Conservation (phyloP, 2,113 vertebrate species). For the Corapipo altera region DNA sequence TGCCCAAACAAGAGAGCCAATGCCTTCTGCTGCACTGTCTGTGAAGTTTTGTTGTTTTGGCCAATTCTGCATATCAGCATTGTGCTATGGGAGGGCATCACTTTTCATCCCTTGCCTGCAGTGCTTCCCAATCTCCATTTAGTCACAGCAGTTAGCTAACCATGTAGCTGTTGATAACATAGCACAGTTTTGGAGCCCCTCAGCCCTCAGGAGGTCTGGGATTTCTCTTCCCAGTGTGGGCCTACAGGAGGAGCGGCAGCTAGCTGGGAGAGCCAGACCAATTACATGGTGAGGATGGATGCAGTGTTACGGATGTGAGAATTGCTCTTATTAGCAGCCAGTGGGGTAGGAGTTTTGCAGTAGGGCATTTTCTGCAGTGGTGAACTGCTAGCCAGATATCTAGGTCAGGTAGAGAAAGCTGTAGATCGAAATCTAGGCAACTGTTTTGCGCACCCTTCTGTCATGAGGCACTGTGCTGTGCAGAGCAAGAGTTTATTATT, state of each 20-base stretch:
- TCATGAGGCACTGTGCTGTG: accelerated
- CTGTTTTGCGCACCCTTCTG: not conserved
- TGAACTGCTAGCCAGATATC: slow-evolving; percentile 22
- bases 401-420: slow-evolving; percentile 29
- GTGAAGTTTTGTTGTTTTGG: slow-evolving; percentile 82
- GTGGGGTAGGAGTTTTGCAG: slow-evolving; percentile 7
- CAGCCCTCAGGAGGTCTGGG: slow-evolving; percentile 77
- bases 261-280: slow-evolving; percentile 82
- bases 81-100: slow-evolving; percentile 70
- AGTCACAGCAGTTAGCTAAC: slow-evolving; percentile 79
- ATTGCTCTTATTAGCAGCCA: slow-evolving; percentile 44
- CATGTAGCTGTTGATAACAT: slow-evolving; percentile 77
- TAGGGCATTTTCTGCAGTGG: slow-evolving; percentile 13
- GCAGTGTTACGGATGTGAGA: not conserved
- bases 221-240: slow-evolving; percentile 75
- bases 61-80: slow-evolving; percentile 74
- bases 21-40: slow-evolving; percentile 84
- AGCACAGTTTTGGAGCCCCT: slow-evolving; percentile 55
- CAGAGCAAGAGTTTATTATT: not conserved
- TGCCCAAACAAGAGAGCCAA: slow-evolving; percentile 76
- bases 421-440: not conserved
- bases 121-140: slow-evolving; percentile 73
- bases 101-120: slow-evolving; percentile 79
- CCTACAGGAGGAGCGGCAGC: slow-evolving; percentile 73
- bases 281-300: slow-evolving; percentile 71